phyloP scores from a whole-genome alignment of 2,113 vertebrate species.

The Brachypodius melanocephalos region DNA sequence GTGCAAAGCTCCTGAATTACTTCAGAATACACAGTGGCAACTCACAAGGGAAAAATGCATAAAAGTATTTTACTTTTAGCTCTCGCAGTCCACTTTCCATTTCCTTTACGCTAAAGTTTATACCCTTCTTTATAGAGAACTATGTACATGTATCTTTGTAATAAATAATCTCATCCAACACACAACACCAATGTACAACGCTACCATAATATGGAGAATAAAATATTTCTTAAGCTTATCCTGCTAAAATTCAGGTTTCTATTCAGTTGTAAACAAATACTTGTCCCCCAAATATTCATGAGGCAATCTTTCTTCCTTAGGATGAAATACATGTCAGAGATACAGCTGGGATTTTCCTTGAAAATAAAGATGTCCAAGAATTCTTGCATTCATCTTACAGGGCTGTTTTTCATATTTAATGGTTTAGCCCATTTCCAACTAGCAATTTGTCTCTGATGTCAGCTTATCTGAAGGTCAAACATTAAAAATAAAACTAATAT shows the following conservation, averaged over 20 bases:
- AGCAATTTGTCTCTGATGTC: neutral
- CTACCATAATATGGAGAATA: neutral
- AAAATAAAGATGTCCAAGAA: neutral
- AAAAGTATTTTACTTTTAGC: neutral
- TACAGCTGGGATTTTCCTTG: neutral
- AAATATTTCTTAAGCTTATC: neutral
- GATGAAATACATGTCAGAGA: neutral
- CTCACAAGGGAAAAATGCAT: neutral
- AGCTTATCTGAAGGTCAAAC: neutral
- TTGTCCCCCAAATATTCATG: neutral
- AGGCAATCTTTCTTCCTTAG: neutral
- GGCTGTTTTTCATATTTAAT: neutral
- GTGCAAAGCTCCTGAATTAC: neutral
- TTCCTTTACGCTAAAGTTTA: neutral
- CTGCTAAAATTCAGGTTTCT: neutral
- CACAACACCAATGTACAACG: fast-evolving
- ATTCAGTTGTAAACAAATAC: neutral
- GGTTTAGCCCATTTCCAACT: neutral
- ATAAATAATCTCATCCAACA: neutral
- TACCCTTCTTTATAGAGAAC: neutral
- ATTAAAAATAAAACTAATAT: neutral
- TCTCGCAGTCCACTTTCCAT: neutral
- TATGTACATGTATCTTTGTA: neutral
- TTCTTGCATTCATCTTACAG: neutral
- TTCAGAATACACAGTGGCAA: neutral